Evolutionary conservation across 2,113 vertebrate genomes (phyloP), one percentile per base, ranked within the genome.

Genomic region (Pipa parva): DNA sequence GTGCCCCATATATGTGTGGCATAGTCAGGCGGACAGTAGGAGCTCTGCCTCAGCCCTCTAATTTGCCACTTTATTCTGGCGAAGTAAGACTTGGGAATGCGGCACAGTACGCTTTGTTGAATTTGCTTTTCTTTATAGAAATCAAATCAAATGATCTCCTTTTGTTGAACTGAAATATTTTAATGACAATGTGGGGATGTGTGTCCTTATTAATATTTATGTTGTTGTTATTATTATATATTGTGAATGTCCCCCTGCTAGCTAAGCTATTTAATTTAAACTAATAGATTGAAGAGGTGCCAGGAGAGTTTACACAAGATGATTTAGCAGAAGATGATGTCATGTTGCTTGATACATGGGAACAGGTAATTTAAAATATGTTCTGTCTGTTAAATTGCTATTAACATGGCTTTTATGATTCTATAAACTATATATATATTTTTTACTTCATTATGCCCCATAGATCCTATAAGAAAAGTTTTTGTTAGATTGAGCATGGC

Each of bases 271-370:
- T 22, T 15, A 36, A 17, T 58, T 58, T 36, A 36, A 20, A 58
- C 28, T 12, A 5, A 58, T 75, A 97, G 95, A 90, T 96, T 78
- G 94, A 97, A 67, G 95, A 97, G 58, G 92, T 97, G 33, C 93
- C 93, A 5, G 94, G 92, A 77, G 93, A 96, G 70, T 93, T 93
- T 77, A 92, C 86, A 17, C 95, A 96, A 80, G 92, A 92, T 0
- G 95, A 97, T 77, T 80, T 97, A 75, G 94, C 92, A 37, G 93
- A 95, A 79, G 95, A 97, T 65, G 95, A 97, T 45, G 94, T 96
- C 57, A 97, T 97, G 95, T 63, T 97, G 42, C 76, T 97, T 65
- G 95, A 97, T 65, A 72, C 83, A n/a, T 95, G 92, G 92, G 94
- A 96, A 57, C 92, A 96, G 92, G 94, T 97, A 83, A 71, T 52